Percentiles rank a stretch among this genome's conserved stretches.
phyloP scores from a whole-genome alignment of 2,888 invertebrate species.

The Nasonovia ribisnigri region DNA sequence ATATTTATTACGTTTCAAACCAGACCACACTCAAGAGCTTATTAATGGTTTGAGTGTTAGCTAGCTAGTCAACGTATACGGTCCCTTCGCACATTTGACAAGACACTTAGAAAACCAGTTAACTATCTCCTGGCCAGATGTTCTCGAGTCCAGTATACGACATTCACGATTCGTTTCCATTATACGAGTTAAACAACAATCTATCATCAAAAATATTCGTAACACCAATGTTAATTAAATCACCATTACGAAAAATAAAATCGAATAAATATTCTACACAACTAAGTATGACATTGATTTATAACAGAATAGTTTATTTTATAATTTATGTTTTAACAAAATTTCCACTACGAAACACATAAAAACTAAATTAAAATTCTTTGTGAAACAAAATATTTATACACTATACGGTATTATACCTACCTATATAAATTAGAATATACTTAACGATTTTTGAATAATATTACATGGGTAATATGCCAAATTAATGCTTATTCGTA shows the following conservation, averaged over 20 bases:
- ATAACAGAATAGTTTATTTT: not conserved
- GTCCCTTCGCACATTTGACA: slow-evolving; percentile 18
- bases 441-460: not conserved
- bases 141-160: not conserved
- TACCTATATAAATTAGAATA: not conserved
- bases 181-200: not conserved
- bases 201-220: not conserved
- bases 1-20: not conserved
- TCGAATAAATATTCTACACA: not conserved
- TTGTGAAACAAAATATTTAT: not conserved
- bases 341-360: not conserved
- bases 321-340: not conserved
- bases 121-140: not conserved
- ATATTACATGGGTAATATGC: not conserved
- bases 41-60: slow-evolving; percentile 26
- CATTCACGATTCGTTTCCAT: not conserved
- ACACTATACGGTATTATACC: not conserved
- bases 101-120: slow-evolving; percentile 28
- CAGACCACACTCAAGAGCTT: not conserved
- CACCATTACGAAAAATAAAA: not conserved
- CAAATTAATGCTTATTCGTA: not conserved
- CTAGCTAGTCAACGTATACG: not conserved
- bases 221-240: not conserved
- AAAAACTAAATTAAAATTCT: not conserved
- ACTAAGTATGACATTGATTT: not conserved